These are phyloP conservation scores for Cyphomyrmex costatus DNA, from an alignment of 1,140 invertebrate species.

Conservation along the genomic window DNA sequence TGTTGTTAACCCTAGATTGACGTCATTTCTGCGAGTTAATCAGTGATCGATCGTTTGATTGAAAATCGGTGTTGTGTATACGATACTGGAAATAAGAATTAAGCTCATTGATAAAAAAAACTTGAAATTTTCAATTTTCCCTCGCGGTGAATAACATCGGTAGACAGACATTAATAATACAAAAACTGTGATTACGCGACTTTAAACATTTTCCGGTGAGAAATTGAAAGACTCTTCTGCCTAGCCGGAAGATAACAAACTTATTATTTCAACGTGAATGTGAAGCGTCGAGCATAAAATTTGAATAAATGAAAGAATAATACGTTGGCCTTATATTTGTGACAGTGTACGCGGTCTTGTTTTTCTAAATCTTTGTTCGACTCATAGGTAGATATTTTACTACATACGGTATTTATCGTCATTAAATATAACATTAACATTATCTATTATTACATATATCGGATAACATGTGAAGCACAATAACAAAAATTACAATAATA, in stretches of 20 bases:
- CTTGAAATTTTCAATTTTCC: background rate
- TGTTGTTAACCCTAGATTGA: background rate
- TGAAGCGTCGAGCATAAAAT: constrained; percentile 53
- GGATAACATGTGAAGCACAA: background rate
- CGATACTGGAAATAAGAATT: background rate
- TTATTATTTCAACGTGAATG: constrained; percentile 43
- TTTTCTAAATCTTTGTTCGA: constrained; percentile 18
- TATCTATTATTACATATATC: background rate
- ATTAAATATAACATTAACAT: background rate
- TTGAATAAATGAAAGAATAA: constrained; percentile 64
- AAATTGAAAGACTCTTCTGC: constrained; percentile 18
- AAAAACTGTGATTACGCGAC: constrained; percentile 2
- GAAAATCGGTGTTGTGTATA: background rate
- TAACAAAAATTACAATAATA: background rate
- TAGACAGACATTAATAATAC: constrained; percentile 42
- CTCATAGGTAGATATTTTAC: background rate
- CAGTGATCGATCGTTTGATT: constrained; percentile 3
- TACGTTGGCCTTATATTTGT: background rate
- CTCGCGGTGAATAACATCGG: constrained; percentile 23
- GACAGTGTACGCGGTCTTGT: background rate
- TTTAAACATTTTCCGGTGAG: constrained; percentile 1
- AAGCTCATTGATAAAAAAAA: background rate
- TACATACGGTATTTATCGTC: background rate
- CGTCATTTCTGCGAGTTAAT: background rate
- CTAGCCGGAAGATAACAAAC: constrained; percentile 38